Evolutionary conservation across 2,888 invertebrate species (phyloP).

Genomic region (Acleris sparsana): DNA sequence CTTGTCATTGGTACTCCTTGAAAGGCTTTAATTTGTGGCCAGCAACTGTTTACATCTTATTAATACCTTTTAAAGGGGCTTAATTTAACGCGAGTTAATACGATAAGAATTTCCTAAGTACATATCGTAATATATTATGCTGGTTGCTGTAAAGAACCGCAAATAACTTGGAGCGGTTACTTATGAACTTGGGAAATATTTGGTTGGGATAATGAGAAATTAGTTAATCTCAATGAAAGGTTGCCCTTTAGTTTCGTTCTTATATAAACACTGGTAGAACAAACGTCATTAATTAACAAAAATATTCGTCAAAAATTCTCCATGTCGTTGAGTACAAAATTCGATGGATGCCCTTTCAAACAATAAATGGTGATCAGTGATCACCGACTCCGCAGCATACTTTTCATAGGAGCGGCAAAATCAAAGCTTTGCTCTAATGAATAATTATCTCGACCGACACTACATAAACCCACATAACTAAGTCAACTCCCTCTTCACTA

Average conservation of each 20-base stretch:
- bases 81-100: neutral
- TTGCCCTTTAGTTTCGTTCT: too few species aligned
- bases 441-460: slow-evolving; percentile 12
- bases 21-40: neutral
- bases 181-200: neutral
- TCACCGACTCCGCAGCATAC: neutral
- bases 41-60: neutral
- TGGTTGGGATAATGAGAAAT: neutral
- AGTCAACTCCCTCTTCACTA: neutral
- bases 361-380: too few species aligned
- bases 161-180: slow-evolving; percentile 8
- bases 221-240: too few species aligned
- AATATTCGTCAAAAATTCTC: too few species aligned
- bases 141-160: slow-evolving; percentile 6
- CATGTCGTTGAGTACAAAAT: too few species aligned
- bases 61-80: neutral
- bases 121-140: slow-evolving; percentile 19
- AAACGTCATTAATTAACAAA: too few species aligned
- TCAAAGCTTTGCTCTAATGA: slow-evolving; percentile 9
- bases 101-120: slow-evolving; percentile 7
- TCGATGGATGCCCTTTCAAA: neutral
- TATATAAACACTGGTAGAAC: too few species aligned
- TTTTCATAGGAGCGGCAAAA: slow-evolving; percentile 8
- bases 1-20: neutral
- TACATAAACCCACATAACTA: slow-evolving; percentile 6